These are phyloP conservation scores for Melozone crissalis DNA, from an alignment of 2,113 vertebrate genomes.

Conservation along the genomic window DNA sequence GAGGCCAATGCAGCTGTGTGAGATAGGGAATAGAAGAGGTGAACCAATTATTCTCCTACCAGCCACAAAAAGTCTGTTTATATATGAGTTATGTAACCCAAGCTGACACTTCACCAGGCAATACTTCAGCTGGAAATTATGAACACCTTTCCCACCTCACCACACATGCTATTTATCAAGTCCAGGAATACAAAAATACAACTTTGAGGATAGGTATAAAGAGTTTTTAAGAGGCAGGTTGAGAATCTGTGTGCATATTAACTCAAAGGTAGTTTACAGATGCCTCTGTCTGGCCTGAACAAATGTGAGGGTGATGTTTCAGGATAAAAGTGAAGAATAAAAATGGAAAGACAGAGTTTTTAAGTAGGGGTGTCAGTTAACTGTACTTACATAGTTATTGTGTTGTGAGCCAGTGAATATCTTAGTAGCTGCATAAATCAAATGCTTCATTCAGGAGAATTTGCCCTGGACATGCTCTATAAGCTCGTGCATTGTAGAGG, in stretches of 20 bases:
- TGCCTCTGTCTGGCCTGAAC: background rate
- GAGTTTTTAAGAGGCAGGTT: conserved; percentile 28
- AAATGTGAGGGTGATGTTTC: background rate
- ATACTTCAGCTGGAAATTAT: conserved; percentile 64
- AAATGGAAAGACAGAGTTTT: background rate
- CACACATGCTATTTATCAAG: conserved; percentile 62
- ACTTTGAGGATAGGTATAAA: conserved; percentile 61
- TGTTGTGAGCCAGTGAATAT: background rate
- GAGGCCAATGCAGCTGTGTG: conserved; percentile 38
- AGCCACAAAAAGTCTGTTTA: conserved; percentile 69
- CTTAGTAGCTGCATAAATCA: background rate
- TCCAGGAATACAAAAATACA: conserved; percentile 52
- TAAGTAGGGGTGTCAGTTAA: background rate
- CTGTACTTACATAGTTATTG: background rate
- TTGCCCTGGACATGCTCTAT: background rate
- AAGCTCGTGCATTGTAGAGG: background rate
- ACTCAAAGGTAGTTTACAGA: background rate
- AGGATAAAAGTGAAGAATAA: background rate
- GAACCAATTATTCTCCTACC: conserved; percentile 67
- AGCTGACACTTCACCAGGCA: conserved; percentile 66
- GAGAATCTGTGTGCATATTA: conserved; percentile 22
- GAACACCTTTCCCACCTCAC: conserved; percentile 44
- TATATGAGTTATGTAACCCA: conserved; percentile 72
- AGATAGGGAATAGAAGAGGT: conserved; percentile 46
- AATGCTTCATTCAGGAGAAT: background rate